Evolutionary conservation across 2,888 invertebrate genomes (phyloP).

Genomic region (Sialis fuliginosa): DNA sequence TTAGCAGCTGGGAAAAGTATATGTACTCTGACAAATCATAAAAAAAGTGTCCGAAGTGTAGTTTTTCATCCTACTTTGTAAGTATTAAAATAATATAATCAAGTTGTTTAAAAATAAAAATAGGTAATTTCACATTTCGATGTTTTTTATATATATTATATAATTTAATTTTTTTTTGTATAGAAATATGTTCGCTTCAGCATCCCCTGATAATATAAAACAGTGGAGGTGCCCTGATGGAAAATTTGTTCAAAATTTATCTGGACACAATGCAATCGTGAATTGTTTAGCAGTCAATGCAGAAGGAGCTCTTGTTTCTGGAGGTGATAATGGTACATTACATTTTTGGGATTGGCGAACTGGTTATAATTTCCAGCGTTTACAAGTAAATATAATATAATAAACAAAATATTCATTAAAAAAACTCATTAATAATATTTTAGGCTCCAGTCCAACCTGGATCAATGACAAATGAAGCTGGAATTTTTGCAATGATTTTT

Average conservation of each 20-base stretch:
- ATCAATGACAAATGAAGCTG: constrained; percentile 98
- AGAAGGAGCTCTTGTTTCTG: constrained; percentile 92
- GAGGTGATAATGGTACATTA: constrained; percentile 95
- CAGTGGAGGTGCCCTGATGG: constrained; percentile 99
- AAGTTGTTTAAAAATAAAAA: neutral
- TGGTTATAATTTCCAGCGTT: constrained; percentile 93
- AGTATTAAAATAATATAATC: constrained; percentile 14
- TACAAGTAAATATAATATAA: constrained; percentile 34
- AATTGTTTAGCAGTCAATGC: constrained; percentile 92
- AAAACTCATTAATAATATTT: constrained; percentile 11
- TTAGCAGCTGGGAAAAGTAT: constrained; percentile 87
- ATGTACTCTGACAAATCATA: constrained; percentile 94
- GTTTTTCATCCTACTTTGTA: constrained; percentile 56
- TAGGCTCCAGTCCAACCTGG: constrained; percentile 93
- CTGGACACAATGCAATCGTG: constrained; percentile 93
- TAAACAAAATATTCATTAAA: neutral
- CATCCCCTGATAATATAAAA: constrained; percentile 96
- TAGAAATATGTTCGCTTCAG: constrained; percentile 88
- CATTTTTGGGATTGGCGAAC: constrained; percentile 98
- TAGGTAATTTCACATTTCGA: too few relatives aligned
- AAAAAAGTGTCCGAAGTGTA: constrained; percentile 78
- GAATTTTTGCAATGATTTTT: constrained; percentile 89
- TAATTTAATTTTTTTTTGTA: constrained; percentile 8
- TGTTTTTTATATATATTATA: constrained; percentile 5
- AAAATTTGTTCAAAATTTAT: constrained; percentile 89